Conservation (phyloP, 2,888 invertebrate species). For the Drosophila imparisetae region DNA sequence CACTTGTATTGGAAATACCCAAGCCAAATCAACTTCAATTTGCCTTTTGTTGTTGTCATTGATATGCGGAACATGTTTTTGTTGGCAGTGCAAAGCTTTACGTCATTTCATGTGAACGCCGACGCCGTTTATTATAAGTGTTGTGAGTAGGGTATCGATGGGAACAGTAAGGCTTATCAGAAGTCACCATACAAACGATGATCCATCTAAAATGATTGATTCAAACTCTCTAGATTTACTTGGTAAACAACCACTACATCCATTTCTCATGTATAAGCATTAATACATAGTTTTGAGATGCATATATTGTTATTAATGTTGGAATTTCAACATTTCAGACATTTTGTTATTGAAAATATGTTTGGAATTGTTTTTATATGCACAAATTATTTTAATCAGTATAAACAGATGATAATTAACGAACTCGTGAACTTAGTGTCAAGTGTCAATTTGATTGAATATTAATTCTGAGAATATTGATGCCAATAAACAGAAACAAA, state of each 20-base stretch:
- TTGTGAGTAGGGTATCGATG: slow-evolving; percentile 52
- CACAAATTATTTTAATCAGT: not conserved
- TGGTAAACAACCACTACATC: not conserved
- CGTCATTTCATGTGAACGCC: slow-evolving; percentile 59
- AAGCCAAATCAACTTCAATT: slow-evolving; percentile 50
- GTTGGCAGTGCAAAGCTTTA: slow-evolving; percentile 68
- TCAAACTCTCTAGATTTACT: not conserved
- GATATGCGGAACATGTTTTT: slow-evolving; percentile 79
- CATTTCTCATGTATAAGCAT: not conserved
- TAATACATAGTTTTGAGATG: not conserved
- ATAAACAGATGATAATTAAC: not conserved
- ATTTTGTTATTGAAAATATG: not conserved
- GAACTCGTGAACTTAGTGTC: not conserved
- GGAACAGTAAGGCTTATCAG: not conserved
- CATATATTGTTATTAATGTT: not conserved
- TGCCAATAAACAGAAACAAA: not conserved
- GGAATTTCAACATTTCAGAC: not conserved
- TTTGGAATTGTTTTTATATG: not conserved
- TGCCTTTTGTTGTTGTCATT: slow-evolving; percentile 54
- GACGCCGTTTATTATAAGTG: slow-evolving; percentile 43
- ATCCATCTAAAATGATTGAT: not conserved
- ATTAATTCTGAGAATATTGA: not conserved
- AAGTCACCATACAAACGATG: not conserved
- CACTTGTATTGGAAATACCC: slow-evolving; percentile 61
- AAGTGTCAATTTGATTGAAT: not conserved